Evolutionary conservation across 1,140 invertebrate species (phyloP), one percentile per base, ranked within the genome.

Genomic region (Drosophila sp.): DNA sequence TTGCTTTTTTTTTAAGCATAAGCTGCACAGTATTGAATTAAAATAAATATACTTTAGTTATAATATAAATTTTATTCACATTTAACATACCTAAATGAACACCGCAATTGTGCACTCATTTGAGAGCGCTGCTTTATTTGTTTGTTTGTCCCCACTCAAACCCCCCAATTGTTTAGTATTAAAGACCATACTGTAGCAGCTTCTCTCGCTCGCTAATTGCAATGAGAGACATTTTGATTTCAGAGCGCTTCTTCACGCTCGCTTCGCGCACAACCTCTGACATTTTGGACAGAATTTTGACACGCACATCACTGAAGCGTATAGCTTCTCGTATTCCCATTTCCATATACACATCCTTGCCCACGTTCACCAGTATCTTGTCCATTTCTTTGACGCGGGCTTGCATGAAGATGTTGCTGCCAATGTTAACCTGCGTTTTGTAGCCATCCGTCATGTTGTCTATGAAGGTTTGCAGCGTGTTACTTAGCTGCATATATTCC

Each of bases 151-250:
- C n/a, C 18, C 45, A 25, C 21, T 46, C 7, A 25, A 29, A 29
- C 27, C 27, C 29, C 7, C 4, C 8, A 9, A 13, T 40, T 16
- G 0, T 11, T 14, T 4, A 13, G 16, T 11, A 8, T n/a, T 59
- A 6, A 7, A 61, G 53, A 4, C 63, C 62, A 8, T 50, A 13
- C 4, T 56, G 73, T n/a, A 82, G 40, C 9, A 89, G 59, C 16
- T 92, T 89, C 72, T 94, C 93, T 38, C 95, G 87, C 73, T 96
- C 94, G 48, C 92, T 92, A 14, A 96, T 94, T 7, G 93, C 93
- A 77, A 95, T 92, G 9, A 96, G 92, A 65, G 96, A 94, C 70
- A 97, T 90, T 72, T 97, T 97, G 61, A 97, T 97, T 80, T 97
- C 94, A 7, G 96, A 95, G 76, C 96, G 96, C 0, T 95, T 95